Conservation (phyloP, 2,888 invertebrate species). For the Caenorhabditis angaria region DNA sequence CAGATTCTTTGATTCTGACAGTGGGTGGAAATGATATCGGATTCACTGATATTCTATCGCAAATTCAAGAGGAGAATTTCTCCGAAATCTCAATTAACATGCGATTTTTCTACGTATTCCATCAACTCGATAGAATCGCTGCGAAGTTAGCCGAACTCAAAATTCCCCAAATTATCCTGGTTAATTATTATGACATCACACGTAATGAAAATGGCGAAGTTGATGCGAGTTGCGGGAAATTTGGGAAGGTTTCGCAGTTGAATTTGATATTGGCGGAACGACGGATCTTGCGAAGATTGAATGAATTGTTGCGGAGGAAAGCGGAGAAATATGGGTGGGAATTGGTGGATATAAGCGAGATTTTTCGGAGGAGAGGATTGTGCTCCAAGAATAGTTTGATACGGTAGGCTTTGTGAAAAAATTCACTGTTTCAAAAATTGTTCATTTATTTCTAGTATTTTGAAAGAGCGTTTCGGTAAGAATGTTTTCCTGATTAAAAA, state of each 20-base stretch:
- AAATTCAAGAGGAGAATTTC: slow-evolving; percentile 44
- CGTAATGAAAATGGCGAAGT: slow-evolving; percentile 60
- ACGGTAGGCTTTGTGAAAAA: slow-evolving; percentile 28
- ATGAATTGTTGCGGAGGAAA: slow-evolving; percentile 47
- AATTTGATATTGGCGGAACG: slow-evolving; percentile 53
- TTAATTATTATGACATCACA: slow-evolving; percentile 64
- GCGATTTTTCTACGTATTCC: slow-evolving; percentile 56
- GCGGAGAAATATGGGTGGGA: slow-evolving; percentile 55
- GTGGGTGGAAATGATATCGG: slow-evolving; percentile 70
- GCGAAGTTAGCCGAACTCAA: slow-evolving; percentile 27
- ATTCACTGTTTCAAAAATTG: no score
- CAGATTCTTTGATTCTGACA: slow-evolving; percentile 59
- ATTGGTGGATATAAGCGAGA: slow-evolving; percentile 46
- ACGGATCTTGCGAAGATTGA: slow-evolving; percentile 52
- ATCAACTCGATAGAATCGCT: slow-evolving; percentile 54
- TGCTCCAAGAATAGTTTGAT: slow-evolving; percentile 61
- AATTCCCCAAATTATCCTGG: slow-evolving; percentile 46
- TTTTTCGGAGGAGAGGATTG: slow-evolving; percentile 56
- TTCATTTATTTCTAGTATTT: no score
- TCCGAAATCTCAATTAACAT: slow-evolving; percentile 24
- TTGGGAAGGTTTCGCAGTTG: slow-evolving; percentile 42
- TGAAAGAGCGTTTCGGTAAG: no score
- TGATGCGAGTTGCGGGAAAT: slow-evolving; percentile 58
- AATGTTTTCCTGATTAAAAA: no score
- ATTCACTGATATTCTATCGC: slow-evolving; percentile 58